Conservation (phyloP, 2,113 vertebrate species). For the Elanoides forficatus region DNA sequence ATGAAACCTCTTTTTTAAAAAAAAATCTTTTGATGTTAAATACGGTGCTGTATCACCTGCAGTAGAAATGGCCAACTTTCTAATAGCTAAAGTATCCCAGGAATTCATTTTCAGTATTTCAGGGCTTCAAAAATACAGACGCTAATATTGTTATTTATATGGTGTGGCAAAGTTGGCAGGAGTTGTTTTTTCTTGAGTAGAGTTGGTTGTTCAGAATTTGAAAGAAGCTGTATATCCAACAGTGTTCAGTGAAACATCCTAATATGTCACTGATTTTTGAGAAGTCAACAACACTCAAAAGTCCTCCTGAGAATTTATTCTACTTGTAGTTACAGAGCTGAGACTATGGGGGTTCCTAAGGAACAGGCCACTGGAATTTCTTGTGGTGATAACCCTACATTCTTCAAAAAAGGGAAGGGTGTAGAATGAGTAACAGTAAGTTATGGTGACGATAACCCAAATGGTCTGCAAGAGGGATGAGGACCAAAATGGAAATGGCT, state of each 20-base stretch:
- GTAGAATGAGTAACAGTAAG: not conserved
- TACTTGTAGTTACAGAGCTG: not conserved
- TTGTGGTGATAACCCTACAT: not conserved
- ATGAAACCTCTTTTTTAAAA: not conserved
- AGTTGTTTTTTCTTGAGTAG: not conserved
- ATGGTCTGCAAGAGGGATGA: not conserved
- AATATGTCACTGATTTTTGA: not conserved
- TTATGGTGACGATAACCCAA: not conserved
- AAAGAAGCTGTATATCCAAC: not conserved
- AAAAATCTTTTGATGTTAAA: not conserved
- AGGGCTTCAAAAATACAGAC: not conserved
- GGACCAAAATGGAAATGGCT: not conserved
- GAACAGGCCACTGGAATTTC: not conserved
- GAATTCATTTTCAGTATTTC: not conserved
- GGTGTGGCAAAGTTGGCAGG: not conserved
- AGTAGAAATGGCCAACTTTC: not conserved
- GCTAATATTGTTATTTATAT: not conserved
- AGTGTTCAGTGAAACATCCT: not conserved
- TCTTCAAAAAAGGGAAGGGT: fast-evolving
- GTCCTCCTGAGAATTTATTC: not conserved
- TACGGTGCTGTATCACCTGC: not conserved
- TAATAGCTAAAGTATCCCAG: not conserved
- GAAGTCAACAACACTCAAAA: not conserved
- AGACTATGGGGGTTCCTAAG: not conserved
- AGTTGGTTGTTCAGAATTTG: not conserved